Conservation (phyloP, 1,140 invertebrate species). For the Formica exsecta region DNA sequence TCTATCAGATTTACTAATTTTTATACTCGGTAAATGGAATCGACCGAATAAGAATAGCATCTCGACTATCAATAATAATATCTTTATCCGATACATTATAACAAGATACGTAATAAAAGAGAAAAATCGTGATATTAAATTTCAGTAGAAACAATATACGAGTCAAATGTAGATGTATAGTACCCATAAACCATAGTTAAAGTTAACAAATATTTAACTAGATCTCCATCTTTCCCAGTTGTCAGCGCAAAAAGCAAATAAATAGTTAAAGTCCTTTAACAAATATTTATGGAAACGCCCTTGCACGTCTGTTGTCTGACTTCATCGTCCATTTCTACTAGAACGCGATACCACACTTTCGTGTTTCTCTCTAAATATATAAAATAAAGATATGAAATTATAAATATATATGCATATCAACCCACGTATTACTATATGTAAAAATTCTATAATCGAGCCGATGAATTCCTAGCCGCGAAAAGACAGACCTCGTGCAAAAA, state of each 20-base stretch:
- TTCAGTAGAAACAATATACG: background rate
- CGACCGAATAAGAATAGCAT: background rate
- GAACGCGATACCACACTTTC: background rate
- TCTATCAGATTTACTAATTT: background rate
- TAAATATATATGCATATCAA: background rate
- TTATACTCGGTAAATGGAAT: background rate
- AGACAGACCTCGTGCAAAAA: conserved; percentile 46
- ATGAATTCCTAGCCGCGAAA: conserved; percentile 38
- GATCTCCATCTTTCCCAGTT: background rate
- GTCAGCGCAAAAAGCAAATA: background rate
- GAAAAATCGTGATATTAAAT: background rate
- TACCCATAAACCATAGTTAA: conserved; percentile 42
- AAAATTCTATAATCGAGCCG: conserved; percentile 55
- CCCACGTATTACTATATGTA: background rate
- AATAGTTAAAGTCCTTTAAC: conserved; percentile 35
- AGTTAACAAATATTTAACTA: conserved; percentile 41
- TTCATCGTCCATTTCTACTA: background rate
- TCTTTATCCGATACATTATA: background rate
- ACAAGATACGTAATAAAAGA: conserved; percentile 1
- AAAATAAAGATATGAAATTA: background rate
- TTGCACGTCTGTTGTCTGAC: background rate
- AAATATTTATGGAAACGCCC: conserved; percentile 31
- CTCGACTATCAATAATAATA: background rate
- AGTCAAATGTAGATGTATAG: background rate
- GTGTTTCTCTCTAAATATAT: background rate